Base-by-base conservation (phyloP, 1,140 invertebrate species). In the Sitobion miscanthi region DNA sequence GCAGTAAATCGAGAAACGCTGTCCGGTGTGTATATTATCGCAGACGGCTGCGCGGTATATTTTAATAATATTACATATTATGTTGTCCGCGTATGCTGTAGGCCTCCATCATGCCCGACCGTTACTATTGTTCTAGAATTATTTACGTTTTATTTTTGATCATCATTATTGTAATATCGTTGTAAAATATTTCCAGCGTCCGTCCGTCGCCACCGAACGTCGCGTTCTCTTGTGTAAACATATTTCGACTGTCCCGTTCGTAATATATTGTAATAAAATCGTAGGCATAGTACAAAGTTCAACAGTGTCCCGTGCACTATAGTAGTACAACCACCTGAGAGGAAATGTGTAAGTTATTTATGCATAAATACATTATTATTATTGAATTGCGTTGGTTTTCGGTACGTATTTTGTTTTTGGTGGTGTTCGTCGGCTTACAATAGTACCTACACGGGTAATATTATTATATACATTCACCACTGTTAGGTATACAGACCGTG, bases 331-430 rank as follows among this genome's bases (percentile, higher is more conserved):
- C 30, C 25, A 77, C 62, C 62, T 30, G 3, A 47, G 7, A 21
- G 47, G n/a, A 92, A 92, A 92, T 92, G 91, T 85, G 91, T 92
- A 92, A 92, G 91, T 92, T 54, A 38, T 82, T 92, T 89, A 77
- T 54, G 57, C 17, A 35, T 49, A 5, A 69, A 17, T n/a, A n/a
- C 30, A 17, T 69, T 69, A 17, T 54, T 54, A 6, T 54, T 21
- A 23, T 54, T 21, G 20, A 30, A 69, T 69, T n/a, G 62, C 62
- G 11, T 69, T 17, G 30, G 62, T 69, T 69, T 69, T 69, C 62
- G 30, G 62, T 17, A n/a, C 14, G 62, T 69, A n/a, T 17, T 17
- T 69, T 69, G 62, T 69, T 69, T 69, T 69, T 69, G 62, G 9
- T n/a, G 30, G 11, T 69, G 0, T n/a, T n/a, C 62, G 5, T 69